Conservation (phyloP, 2,113 vertebrate genomes). For the Taurulus bubalis region DNA sequence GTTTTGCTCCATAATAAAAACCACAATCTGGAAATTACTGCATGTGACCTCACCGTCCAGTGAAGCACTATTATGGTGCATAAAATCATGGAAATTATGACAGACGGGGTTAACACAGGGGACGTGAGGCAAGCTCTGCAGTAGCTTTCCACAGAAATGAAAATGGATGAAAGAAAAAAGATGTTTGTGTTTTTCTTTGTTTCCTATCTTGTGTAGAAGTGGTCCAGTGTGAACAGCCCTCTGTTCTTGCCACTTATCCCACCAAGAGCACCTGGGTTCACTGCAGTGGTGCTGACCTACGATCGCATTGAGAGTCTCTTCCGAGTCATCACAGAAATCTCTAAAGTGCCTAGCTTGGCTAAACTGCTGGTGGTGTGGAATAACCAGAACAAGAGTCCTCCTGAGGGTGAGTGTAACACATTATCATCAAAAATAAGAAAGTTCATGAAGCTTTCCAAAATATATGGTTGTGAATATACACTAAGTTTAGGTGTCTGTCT, state of each 20-base stretch:
- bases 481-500: conserved; percentile 4
- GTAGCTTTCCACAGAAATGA: conserved; percentile 9
- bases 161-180: background rate
- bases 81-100: conserved; percentile 67
- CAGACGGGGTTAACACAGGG: conserved; percentile 8
- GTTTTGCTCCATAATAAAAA: conserved; percentile 64
- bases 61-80: conserved; percentile 37
- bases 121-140: background rate
- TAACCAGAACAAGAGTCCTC: conserved; percentile 98
- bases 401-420: conserved; percentile 89
- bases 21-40: conserved; percentile 57
- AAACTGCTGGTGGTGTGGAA: conserved; percentile 98
- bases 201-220: conserved; percentile 84
- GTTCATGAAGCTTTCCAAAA: background rate
- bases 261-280: conserved; percentile 95
- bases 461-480: too few relatives aligned
- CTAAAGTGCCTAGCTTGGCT: conserved; percentile 96
- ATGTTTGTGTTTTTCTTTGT: conserved; percentile 12
- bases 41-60: conserved; percentile 58
- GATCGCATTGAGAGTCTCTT: conserved; percentile 98
- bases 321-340: conserved; percentile 97
- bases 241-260: conserved; percentile 97
- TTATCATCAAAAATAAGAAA: background rate
- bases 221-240: conserved; percentile 96
- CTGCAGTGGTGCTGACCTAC: conserved; percentile 95